Evolutionary conservation across 2,888 invertebrate species (phyloP).

Genomic region (Euzophera pinguis): DNA sequence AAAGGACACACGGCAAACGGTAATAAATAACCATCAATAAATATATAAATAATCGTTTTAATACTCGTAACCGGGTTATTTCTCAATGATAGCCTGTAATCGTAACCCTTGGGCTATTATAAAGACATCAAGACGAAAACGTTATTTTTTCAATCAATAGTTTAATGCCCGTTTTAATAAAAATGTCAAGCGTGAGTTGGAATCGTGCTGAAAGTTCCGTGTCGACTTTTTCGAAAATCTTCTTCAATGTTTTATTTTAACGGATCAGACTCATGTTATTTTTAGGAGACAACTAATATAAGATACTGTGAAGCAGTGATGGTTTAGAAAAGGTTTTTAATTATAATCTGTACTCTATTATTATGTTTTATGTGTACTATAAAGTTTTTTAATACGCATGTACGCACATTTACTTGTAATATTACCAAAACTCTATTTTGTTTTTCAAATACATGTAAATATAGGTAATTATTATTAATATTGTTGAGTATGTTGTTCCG

Average conservation of each 20-base stretch:
- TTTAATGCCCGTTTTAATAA: background rate
- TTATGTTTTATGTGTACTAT: too few species aligned
- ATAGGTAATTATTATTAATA: too few species aligned
- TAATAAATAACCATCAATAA: background rate
- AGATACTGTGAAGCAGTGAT: too few species aligned
- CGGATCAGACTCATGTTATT: too few species aligned
- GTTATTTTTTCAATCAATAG: background rate
- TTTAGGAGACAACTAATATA: too few species aligned
- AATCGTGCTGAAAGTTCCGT: background rate
- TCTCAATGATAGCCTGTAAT: background rate
- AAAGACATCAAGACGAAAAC: background rate
- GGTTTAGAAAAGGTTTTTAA: too few species aligned
- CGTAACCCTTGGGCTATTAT: background rate
- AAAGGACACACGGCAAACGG: background rate
- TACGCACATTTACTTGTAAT: too few species aligned
- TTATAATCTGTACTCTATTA: too few species aligned
- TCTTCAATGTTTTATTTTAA: background rate
- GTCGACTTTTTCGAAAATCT: background rate
- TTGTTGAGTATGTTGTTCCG: too few species aligned
- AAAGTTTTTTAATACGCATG: too few species aligned
- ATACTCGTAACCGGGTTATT: background rate
- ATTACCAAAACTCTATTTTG: too few species aligned
- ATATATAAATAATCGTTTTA: background rate
- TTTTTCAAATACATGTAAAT: too few species aligned
- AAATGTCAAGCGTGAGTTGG: background rate